Evolutionary conservation across 2,797 vertebrate species (phyloP).

Genomic region (Mionectes olivaceus): DNA sequence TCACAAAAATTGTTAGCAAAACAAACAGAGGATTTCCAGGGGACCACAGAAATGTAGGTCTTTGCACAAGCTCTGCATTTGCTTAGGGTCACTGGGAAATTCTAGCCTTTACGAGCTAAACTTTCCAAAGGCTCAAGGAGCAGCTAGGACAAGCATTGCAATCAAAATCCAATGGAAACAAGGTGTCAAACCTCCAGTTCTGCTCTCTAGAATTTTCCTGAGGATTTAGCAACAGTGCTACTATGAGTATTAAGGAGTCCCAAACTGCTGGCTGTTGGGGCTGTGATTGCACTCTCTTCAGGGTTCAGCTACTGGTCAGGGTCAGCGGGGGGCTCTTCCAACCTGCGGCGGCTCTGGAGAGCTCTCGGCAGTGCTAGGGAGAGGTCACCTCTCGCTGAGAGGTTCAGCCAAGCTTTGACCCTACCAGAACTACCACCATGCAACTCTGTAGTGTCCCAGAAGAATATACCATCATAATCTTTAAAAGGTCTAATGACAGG

Average conservation of each 20-base stretch:
- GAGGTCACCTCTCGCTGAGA: background rate
- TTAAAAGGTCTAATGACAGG: background rate
- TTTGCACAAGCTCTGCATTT: background rate
- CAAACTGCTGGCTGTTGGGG: background rate
- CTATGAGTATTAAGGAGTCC: background rate
- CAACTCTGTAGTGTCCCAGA: background rate
- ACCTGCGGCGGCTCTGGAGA: background rate
- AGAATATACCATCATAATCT: background rate
- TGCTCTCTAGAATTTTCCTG: background rate
- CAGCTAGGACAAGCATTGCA: background rate
- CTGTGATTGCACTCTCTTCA: background rate
- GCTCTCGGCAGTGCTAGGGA: background rate
- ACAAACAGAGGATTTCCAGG: conserved; percentile 39
- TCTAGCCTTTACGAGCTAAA: background rate
- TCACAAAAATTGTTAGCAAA: conserved; percentile 46
- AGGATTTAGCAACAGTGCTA: background rate
- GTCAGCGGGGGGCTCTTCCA: background rate
- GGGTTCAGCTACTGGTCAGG: background rate
- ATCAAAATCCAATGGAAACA: background rate
- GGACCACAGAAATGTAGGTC: conserved; percentile 30
- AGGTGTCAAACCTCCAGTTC: background rate
- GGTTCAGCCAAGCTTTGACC: background rate
- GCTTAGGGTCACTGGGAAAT: conserved; percentile 12
- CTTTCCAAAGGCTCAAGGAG: background rate
- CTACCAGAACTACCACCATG: background rate